Evolutionary conservation across 2,888 invertebrate genomes (phyloP).

Genomic region (Lomographa bimaculata): DNA sequence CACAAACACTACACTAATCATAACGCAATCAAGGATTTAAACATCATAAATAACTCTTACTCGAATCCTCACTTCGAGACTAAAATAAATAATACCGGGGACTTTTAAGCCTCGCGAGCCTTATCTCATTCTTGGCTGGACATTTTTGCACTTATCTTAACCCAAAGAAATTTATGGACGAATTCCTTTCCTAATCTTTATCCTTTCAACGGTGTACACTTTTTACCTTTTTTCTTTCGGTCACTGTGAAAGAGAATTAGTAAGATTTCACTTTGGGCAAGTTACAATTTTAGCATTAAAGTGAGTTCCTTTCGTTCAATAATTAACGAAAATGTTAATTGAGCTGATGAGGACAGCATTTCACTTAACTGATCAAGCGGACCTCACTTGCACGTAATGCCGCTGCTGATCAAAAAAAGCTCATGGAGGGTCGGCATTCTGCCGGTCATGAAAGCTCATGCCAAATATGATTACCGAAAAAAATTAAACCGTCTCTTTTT

Average conservation of each 20-base stretch:
- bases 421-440: no score
- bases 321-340: no score
- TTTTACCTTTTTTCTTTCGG: constrained; percentile 7
- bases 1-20: no score
- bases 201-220: constrained; percentile 12
- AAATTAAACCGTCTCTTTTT: no score
- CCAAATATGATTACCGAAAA: no score
- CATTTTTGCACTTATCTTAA: constrained; percentile 40
- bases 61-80: constrained; percentile 28
- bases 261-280: constrained; percentile 18
- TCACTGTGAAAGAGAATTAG: background rate
- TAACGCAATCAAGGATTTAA: constrained; percentile 19
- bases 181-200: constrained; percentile 40
- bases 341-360: no score
- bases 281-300: no score
- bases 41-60: constrained; percentile 24
- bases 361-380: no score
- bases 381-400: no score
- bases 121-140: constrained; percentile 40
- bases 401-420: no score
- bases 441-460: no score
- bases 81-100: constrained; percentile 30
- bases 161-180: constrained; percentile 43
- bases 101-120: constrained; percentile 43
- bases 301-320: no score